Base-by-base conservation (phyloP, 2,113 vertebrate species). In the Ovibos moschatus region DNA sequence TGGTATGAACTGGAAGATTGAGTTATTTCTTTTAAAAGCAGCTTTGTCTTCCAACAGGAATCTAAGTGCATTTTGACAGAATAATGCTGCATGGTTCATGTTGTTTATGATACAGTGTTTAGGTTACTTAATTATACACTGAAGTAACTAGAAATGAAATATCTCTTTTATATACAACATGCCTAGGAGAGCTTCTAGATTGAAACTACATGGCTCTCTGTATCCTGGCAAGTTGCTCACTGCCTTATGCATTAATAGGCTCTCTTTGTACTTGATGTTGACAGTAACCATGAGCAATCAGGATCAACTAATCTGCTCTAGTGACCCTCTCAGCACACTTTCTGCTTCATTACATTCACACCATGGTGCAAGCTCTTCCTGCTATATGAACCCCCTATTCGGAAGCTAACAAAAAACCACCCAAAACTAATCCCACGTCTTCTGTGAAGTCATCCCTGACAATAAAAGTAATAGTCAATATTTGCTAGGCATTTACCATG, bases 21-120 rank as follows among this genome's bases (percentile, higher is more conserved):
- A 96, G 94, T 97, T 96, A 96, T 98, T 97, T 96, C 57, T 93
- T 96, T 92, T 58, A 87, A 82, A 96, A 95, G 53, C 47, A 96
- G 53, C 76, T 90, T 87, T 76, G 74, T 96, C 94, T 97, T 97
- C 94, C 90, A 90, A 92, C 27, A 94, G 36, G 45, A 95, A 97
- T 93, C 92, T 93, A 97, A 97, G 89, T 95, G 87, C 92, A 58
- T 97, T 97, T 97, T 97, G 94, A 98, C 96, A 96, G 43, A 28
- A 92, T 51, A 90, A 96, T 58, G 30, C 71, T 40, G 93, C 94
- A 81, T 79, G 67, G 55, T 91, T 92, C 58, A 5, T 50, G 53
- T 87, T 97, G 74, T 92, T 96, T 97, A 96, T 2, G 30, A 47
- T 36, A 71, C 55, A 95, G 50, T 57, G n/a, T 91, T 94, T 97